Base-by-base conservation (phyloP, 2,888 invertebrate genomes). In the Eulithis prunata region DNA sequence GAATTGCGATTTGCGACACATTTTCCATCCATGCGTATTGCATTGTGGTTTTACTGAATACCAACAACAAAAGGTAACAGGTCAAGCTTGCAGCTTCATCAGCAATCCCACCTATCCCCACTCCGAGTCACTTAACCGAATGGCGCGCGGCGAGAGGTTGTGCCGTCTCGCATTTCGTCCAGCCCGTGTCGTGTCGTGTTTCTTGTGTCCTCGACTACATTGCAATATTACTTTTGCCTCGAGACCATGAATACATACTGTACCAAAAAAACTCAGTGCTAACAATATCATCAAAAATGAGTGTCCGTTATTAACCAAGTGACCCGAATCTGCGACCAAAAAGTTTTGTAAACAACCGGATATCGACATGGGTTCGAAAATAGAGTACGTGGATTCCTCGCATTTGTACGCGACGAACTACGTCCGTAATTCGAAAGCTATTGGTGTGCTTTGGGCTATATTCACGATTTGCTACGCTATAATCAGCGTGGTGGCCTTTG, bases 381-480 rank as follows among this genome's bases (percentile, higher is more conserved):
- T 98, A 85, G 97, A 98, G 86, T 98, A 98, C 93, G 97, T 97
- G 80, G 97, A 98, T 89, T 97, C 97, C 77, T 96, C 97, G 76
- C 97, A 98, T 91, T 95, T 97, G 87, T 97, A 97, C 92, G 97
- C 97, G 72, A 97, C 97, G 69, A 97, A 97, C 91, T 98, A 98
- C 86, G 97, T 97, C 75, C 95, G 97, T 77, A 97, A 98, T 94
- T 97, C 97, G 75, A 97, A 97, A 93, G 99, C 99, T 57, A 98
- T 99, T 72, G 98, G 98, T 59, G 98, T 99, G 69, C 94, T 99
- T 75, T 99, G 99, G 99, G 99, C 97, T 71, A 97, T 99, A 84
- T 99, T 99, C 91, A 98, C 98, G 75, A 97, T 99, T 84, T 99
- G 99, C 91, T 99, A 98, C 88, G 98, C 98, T 72, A 98, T 99